A percentile compares a stretch with the other conserved stretches of the same genome.
These are phyloP conservation scores for Axis porcinus DNA, from an alignment of 2,113 vertebrate genomes.

Conservation along the genomic window DNA sequence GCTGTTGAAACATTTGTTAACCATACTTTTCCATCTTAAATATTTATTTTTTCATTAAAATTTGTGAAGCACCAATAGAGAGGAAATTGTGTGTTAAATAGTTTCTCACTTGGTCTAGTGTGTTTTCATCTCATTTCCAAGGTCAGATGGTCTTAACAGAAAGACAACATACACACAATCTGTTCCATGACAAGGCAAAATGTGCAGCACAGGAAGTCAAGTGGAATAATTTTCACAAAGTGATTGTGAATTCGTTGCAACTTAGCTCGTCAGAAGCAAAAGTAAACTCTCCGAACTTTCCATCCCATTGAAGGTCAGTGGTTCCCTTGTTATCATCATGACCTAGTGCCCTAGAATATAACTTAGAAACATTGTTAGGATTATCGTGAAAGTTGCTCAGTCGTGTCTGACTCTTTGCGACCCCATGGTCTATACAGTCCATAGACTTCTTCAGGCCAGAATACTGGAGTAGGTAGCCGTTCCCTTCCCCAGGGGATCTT, in stretches of 20 bases:
- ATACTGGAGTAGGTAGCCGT: background rate
- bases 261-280: slow-evolving; percentile 69
- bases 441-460: background rate
- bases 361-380: background rate
- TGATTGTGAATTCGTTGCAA: slow-evolving; percentile 74
- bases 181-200: slow-evolving; percentile 85
- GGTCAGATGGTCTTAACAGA: slow-evolving; percentile 87
- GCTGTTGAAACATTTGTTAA: slow-evolving; percentile 82
- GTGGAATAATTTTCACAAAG: slow-evolving; percentile 77
- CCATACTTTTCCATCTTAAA: slow-evolving; percentile 86
- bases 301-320: background rate
- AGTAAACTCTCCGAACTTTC: slow-evolving; percentile 43
- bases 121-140: slow-evolving; percentile 86
- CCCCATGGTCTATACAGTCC: background rate
- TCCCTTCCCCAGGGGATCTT: background rate
- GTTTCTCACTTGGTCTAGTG: slow-evolving; percentile 86
- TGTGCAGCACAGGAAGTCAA: slow-evolving; percentile 82
- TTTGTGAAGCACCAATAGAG: slow-evolving; percentile 83
- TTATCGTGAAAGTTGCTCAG: background rate
- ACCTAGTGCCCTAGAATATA: background rate
- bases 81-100: slow-evolving; percentile 84
- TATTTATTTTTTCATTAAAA: slow-evolving; percentile 88
- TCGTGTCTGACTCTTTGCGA: background rate
- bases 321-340: background rate
- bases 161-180: slow-evolving; percentile 86